Base-by-base conservation (phyloP, 1,140 invertebrate genomes). In the Rhopalosiphum maidis region DNA sequence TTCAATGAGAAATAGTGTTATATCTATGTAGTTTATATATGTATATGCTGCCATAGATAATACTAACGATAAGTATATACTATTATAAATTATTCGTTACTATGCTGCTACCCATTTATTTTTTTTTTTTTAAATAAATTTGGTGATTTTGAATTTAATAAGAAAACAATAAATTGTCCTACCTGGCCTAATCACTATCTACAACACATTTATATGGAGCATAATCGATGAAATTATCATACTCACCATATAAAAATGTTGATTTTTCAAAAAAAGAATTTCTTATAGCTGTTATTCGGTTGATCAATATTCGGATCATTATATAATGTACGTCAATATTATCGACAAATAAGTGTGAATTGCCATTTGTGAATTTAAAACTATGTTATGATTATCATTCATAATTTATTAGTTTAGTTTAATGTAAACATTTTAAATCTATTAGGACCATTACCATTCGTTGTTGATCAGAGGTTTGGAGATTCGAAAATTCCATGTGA, bases 131-230 rank as follows among this genome's bases (percentile, higher is more conserved):
- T n/a, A n/a, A 55, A 55, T 55, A 23, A 55, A 22, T 60, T 60
- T 8, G 0, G 23, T 25, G 7, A 2, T 60, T 60, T 60, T 30
- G 25, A 25, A 9, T 60, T 30, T 60, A 4, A 8, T 11, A 30
- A 8, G 8, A 30, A 60, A 60, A 8, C 3, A 1, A 9, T 9
- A 30, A 18, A 51, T 51, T 51, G 9, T 11, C 25, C 25, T 60
- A 60, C 55, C 3, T 8, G 4, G 22, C 7, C 2, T 54, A 55
- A 7, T 3, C 25, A 30, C 25, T 68, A 11, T 25, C 9, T 68
- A 68, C 30, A 3, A 6, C 3, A 68, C 9, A 3, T 2, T 0
- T 2, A 15, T 9, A 30, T 18, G 3, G 2, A 30, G 9, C 0
- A 11, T 30, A 18, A 25, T 23, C 54, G 22, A 7, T 25, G 4